These are phyloP conservation scores for Myzus persicae DNA, from an alignment of 1,140 invertebrate genomes.

Conservation along the genomic window DNA sequence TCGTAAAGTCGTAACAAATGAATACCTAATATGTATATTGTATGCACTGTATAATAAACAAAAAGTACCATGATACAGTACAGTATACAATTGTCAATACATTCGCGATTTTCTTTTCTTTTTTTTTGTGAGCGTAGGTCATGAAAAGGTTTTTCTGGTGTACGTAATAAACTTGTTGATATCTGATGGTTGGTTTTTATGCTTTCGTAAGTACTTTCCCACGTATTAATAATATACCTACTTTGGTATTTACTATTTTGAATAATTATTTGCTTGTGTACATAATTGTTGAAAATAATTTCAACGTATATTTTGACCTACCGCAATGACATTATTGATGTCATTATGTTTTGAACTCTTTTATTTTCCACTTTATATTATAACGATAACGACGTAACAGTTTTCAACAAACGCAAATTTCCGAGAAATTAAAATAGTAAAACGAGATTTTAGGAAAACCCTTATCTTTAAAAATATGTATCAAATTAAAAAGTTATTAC, in stretches of 20 bases:
- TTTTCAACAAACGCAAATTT: no score
- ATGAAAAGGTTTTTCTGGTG: not conserved
- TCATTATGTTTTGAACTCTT: not conserved
- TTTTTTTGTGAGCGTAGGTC: not conserved
- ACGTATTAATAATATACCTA: not conserved
- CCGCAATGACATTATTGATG: not conserved
- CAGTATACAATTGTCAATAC: not conserved
- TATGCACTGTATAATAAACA: not conserved
- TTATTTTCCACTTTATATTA: not conserved
- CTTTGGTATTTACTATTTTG: not conserved
- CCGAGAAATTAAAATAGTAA: not conserved
- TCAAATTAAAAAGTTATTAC: no score
- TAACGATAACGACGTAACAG: not conserved
- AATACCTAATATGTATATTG: accelerated
- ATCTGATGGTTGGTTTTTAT: not conserved
- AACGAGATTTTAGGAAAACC: not conserved
- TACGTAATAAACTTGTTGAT: slow-evolving; percentile 25
- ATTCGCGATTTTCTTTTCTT: not conserved
- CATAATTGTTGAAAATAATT: not conserved
- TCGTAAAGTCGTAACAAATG: not conserved
- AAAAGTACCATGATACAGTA: not conserved
- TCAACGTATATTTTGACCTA: not conserved
- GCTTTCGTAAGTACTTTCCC: not conserved
- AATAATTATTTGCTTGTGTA: not conserved
- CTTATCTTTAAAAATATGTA: not conserved